Evolutionary conservation across 2,113 vertebrate species (phyloP).

Genomic region (Microtus oregoni): DNA sequence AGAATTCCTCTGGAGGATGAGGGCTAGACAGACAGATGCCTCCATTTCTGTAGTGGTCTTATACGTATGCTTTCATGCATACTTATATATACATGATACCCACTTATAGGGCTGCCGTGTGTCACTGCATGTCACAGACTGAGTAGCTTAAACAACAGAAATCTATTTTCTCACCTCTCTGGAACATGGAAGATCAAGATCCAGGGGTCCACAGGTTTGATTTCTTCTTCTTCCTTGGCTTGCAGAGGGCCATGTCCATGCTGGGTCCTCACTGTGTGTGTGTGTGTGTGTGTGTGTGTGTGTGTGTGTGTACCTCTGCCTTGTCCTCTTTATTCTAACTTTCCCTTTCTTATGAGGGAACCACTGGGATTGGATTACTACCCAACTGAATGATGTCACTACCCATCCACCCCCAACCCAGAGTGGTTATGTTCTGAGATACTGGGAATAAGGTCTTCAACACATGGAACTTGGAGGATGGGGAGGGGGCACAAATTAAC

Average conservation of each 20-base stretch:
- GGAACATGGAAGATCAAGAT: background rate
- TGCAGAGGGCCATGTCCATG: background rate
- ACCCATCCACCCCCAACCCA: background rate
- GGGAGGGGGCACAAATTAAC: background rate
- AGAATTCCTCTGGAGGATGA: background rate
- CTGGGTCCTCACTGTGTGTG: background rate
- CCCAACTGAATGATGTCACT: background rate
- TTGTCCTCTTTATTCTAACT: background rate
- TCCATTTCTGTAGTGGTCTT: background rate
- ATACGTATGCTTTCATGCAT: background rate
- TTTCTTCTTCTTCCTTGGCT: background rate
- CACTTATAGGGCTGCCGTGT: background rate
- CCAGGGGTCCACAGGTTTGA: background rate
- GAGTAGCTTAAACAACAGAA: background rate
- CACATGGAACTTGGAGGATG: background rate
- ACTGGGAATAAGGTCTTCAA: background rate
- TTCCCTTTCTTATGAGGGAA: background rate
- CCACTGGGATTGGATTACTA: background rate
- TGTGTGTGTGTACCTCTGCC: background rate
- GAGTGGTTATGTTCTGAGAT: background rate
- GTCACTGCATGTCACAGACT: background rate
- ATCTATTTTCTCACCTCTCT: background rate
- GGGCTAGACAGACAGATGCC: background rate
- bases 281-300: too few relatives aligned
- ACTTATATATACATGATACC: too few relatives aligned